These are phyloP conservation scores for Mustela lutreola DNA, from an alignment of 2,113 vertebrate species.

Conservation along the genomic window DNA sequence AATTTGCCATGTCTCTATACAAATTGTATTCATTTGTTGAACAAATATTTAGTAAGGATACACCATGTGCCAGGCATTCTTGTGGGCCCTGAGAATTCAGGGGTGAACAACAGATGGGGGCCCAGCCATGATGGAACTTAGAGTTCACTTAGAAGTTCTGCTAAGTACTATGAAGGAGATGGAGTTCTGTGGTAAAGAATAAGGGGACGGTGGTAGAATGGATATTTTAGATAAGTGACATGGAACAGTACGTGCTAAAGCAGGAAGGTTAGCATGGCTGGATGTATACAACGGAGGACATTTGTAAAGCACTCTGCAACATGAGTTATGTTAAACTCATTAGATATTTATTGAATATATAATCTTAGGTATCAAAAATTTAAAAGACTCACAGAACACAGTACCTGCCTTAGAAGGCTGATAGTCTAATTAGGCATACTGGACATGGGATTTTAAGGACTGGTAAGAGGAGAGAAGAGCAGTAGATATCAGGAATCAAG, in stretches of 20 bases:
- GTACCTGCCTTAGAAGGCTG: background rate
- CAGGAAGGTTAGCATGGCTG: background rate
- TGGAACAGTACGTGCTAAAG: background rate
- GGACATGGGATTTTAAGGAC: background rate
- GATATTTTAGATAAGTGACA: background rate
- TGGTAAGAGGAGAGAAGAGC: background rate
- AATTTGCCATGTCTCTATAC: background rate
- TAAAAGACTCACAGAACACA: background rate
- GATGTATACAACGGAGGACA: background rate
- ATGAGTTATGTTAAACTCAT: background rate
- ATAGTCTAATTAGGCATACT: background rate
- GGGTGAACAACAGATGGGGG: background rate
- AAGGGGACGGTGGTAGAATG: background rate
- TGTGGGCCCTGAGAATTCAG: background rate
- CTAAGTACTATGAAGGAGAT: background rate
- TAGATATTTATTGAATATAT: background rate
- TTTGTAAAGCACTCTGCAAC: slow-evolving; percentile 13
- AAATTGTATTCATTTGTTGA: slow-evolving; percentile 26
- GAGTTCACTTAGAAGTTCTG: slow-evolving; percentile 38
- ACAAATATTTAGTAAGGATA: background rate
- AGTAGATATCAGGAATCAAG: background rate
- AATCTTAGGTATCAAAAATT: slow-evolving; percentile 1
- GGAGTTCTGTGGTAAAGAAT: background rate
- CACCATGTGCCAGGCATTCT: background rate
- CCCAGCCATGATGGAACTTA: background rate